Base-by-base conservation (phyloP, 2,888 invertebrate species). In the Melipona beecheii region DNA sequence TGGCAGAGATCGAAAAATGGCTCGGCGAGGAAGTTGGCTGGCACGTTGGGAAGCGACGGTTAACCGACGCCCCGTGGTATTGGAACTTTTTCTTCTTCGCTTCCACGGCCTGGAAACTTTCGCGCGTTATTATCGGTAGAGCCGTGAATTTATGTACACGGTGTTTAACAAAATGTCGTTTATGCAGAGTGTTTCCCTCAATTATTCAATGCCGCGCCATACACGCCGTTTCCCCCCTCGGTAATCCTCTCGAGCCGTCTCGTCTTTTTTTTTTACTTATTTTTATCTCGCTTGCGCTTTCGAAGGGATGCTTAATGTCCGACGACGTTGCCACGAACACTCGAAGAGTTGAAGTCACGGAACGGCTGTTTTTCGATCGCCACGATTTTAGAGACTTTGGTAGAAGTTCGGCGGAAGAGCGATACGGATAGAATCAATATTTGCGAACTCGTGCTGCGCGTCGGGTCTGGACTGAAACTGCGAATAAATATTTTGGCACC, bases 1-100 rank as follows among this genome's bases (percentile, higher is more conserved):
- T 85, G 83, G 83, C 83, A 83, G 84, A 84, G 83, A 83, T 85
- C 83, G 80, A 85, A 83, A 85, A 85, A 85, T 83, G 65, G 75
- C 64, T 58, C 24, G 13, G 50, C n/a, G n/a, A 31, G 62, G 43
- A 83, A 85, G 80, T 85, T 84, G 58, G 71, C 36, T 56, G 69
- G 69, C 68, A 64, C 24, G 27, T 27, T 27, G 75, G 76, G 62
- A 73, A 76, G 69, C 71, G 71, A 17, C 78, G 75, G 79, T 83
- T 84, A 84, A 78, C 78, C 83, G 83, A 72, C 71, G 62, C 69
- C 78, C 56, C 19, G 13, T 24, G 27, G 54, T 83, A 81, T 75
- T 69, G 77, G 58, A 74, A 84, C 49, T 79, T 60, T 84, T 84
- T 79, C 84, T 75, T 72, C 79, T 31, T 75, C 65, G 65, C 69